Base-by-base conservation (phyloP, 2,888 invertebrate genomes). In the Margaritifera margaritifera region DNA sequence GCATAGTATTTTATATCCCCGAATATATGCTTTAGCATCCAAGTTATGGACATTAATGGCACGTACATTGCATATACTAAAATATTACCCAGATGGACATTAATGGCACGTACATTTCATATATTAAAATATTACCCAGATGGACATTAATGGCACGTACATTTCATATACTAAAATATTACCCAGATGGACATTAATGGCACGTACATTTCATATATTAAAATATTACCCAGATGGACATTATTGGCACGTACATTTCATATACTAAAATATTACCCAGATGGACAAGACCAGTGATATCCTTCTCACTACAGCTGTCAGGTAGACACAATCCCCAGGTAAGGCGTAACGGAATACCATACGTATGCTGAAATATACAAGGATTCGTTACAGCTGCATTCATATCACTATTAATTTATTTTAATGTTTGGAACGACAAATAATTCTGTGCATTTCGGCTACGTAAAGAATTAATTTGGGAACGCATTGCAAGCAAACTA, bases 311-410 rank as follows among this genome's bases (percentile, higher is more conserved):
- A 58, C 85, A 85, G 8, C 80, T 64, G 25, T 76, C 74, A 0
- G 85, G 85, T 8, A 84, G 68, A 72, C 85, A 85, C 61, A 84
- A 62, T 0, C 85, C 85, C 79, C 79, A 74, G 24, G 80, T 76
- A 22, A 84, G 52, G 1, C 68, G 65, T 22, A 82, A 53, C 0
- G 69, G 71, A 18, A 84, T 60, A 0, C 81, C 81, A 24, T 71
- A 70, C 19, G 81, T 78, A 42, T 80, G 75, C 78, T 77, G 69
- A 55, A 63, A 71, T 51, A 22, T 18, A 55, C 2, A 55, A 2
- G 56, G 8, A 15, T 56, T 8, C 15, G 11, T 11, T 56, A 19
- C 15, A 24, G 56, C 18, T 56, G 0, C 18, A 42, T 42, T 11
- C 11, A 2, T 15, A 42, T 15, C 11, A 42, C 15, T 3, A 42